A percentile compares a stretch with the other conserved stretches of the same genome.
phyloP scores from a whole-genome alignment of 2,797 vertebrate species.

The Buceros bicornis region DNA sequence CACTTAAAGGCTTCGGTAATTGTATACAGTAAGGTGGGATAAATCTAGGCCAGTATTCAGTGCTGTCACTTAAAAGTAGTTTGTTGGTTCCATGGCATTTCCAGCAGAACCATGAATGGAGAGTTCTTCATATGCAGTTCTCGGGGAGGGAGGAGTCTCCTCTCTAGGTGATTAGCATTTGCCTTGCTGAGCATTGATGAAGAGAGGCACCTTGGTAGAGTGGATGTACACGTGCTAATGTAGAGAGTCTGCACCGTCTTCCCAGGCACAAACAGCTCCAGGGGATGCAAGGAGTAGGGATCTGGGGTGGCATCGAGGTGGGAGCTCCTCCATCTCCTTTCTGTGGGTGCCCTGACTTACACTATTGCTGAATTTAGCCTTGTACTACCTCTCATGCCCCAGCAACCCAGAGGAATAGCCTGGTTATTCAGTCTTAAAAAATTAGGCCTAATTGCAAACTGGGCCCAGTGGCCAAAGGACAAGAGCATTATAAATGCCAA shows the following conservation, averaged over 20 bases:
- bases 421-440: constrained; percentile 36
- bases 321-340: not conserved
- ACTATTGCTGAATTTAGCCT: constrained; percentile 10
- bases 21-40: not conserved
- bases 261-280: not conserved
- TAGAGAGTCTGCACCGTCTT: not conserved
- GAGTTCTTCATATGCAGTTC: not conserved
- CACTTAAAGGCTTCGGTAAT: constrained; percentile 6
- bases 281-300: not conserved
- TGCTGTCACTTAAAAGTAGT: not conserved
- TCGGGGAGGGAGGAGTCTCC: not conserved
- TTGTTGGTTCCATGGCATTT: not conserved
- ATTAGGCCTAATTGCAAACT: constrained; percentile 52
- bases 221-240: fast-evolving
- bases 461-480: constrained; percentile 55
- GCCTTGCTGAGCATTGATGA: not conserved
- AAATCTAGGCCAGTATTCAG: not conserved
- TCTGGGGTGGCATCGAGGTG: not conserved
- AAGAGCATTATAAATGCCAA: constrained; percentile 61
- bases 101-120: not conserved
- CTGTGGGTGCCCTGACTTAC: not conserved
- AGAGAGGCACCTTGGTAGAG: not conserved
- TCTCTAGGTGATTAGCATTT: not conserved
- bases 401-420: not conserved
- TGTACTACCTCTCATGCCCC: not conserved